phyloP scores from a whole-genome alignment of 2,888 invertebrate species.

The Eurytoma adleriae region DNA sequence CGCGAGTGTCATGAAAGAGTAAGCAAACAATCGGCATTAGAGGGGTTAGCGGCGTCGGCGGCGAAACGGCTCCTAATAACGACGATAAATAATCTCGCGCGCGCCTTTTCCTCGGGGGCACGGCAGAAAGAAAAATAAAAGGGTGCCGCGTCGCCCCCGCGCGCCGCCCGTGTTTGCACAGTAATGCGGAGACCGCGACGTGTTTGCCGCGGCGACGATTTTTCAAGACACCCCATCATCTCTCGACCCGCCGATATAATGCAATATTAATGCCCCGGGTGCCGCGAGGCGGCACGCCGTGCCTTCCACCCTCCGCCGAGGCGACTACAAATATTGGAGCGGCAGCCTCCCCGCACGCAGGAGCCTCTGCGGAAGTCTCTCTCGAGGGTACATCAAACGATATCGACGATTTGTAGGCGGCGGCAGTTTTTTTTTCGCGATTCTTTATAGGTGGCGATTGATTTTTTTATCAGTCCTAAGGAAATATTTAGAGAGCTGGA shows the following conservation, averaged over 20 bases:
- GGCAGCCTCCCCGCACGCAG: no score
- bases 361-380: no score
- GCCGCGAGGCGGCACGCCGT: slow-evolving; percentile 66
- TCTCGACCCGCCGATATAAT: slow-evolving; percentile 62
- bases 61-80: slow-evolving; percentile 51
- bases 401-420: neutral
- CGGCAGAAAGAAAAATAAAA: slow-evolving; percentile 53
- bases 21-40: slow-evolving; percentile 49
- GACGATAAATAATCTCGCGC: slow-evolving; percentile 56
- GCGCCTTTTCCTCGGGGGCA: slow-evolving; percentile 51
- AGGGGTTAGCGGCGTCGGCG: neutral
- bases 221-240: slow-evolving; percentile 59
- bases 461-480: no score
- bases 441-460: neutral
- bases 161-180: slow-evolving; percentile 68
- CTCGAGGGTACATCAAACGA: neutral
- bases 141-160: slow-evolving; percentile 54
- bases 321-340: slow-evolving; percentile 44
- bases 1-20: slow-evolving; percentile 49
- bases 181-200: slow-evolving; percentile 71
- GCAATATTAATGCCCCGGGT: slow-evolving; percentile 72
- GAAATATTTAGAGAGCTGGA: no score
- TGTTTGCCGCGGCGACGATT: slow-evolving; percentile 63
- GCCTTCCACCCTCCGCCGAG: neutral
- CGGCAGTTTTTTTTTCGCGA: slow-evolving; percentile 15